phyloP scores from a whole-genome alignment of 2,797 vertebrate genomes.

The Tangara arthus region DNA sequence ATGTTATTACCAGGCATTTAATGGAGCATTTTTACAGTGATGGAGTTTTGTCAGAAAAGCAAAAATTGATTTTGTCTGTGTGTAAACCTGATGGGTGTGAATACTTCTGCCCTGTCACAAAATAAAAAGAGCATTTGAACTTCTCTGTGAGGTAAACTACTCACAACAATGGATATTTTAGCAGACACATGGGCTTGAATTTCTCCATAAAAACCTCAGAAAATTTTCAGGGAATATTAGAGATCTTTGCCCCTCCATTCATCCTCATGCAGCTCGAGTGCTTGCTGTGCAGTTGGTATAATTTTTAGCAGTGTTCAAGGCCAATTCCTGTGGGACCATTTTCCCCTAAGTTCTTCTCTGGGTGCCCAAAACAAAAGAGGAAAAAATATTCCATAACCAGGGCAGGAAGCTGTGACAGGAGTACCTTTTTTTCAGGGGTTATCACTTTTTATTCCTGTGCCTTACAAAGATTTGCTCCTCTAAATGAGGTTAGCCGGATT shows the following conservation, averaged over 20 bases:
- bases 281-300: not conserved
- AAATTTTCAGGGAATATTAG: not conserved
- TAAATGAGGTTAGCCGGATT: not conserved
- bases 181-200: not conserved
- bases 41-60: constrained; percentile 12
- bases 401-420: not conserved
- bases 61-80: not conserved
- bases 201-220: not conserved
- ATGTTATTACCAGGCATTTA: constrained; percentile 27
- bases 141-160: not conserved
- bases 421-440: not conserved
- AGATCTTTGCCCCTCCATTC: not conserved
- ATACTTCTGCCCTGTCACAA: not conserved
- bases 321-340: not conserved
- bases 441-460: not conserved
- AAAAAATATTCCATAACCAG: not conserved
- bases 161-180: not conserved
- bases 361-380: not conserved
- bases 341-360: not conserved
- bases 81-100: not conserved
- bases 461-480: not conserved
- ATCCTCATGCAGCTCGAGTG: not conserved
- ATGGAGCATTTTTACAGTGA: constrained; percentile 42
- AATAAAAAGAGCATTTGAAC: constrained; percentile 11
- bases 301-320: not conserved